Percentiles rank a stretch among this genome's conserved stretches.
Evolutionary conservation across 2,888 invertebrate species (phyloP).

Genomic region (Chrysodeixis includens): DNA sequence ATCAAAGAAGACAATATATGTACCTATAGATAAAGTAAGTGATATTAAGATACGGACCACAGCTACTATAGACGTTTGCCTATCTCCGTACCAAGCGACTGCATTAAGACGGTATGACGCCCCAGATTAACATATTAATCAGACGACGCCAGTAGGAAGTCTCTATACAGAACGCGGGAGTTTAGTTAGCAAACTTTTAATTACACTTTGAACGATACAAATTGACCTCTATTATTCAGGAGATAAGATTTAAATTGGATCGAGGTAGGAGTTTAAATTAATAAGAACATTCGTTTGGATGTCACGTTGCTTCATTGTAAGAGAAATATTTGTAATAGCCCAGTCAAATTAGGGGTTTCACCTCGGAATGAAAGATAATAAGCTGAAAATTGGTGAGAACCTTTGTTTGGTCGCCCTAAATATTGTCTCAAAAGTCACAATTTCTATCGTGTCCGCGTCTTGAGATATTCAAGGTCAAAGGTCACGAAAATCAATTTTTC

Average conservation of each 20-base stretch:
- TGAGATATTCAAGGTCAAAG: no score
- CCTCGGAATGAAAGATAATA: no score
- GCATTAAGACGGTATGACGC: constrained; percentile 64
- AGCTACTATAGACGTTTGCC: constrained; percentile 18
- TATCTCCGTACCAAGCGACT: constrained; percentile 52
- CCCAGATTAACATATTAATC: constrained; percentile 71
- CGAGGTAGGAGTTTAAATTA: constrained; percentile 37
- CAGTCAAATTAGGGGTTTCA: no score
- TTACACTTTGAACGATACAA: constrained; percentile 43
- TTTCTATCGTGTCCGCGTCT: no score
- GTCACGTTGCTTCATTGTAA: constrained; percentile 50
- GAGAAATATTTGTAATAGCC: constrained; percentile 54
- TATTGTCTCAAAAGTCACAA: no score
- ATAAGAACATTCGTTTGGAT: constrained; percentile 53
- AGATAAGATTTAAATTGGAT: constrained; percentile 35
- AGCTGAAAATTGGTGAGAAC: no score
- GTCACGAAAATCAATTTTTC: no score
- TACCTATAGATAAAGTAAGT: background rate
- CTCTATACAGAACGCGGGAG: constrained; percentile 47
- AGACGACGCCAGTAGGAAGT: constrained; percentile 49
- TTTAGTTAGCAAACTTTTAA: constrained; percentile 55
- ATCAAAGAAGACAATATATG: constrained; percentile 12
- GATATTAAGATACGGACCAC: background rate
- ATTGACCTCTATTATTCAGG: constrained; percentile 34
- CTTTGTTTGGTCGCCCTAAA: no score